phyloP scores from a whole-genome alignment of 1,140 invertebrate species.

The Neoseiulus cucumeris region DNA sequence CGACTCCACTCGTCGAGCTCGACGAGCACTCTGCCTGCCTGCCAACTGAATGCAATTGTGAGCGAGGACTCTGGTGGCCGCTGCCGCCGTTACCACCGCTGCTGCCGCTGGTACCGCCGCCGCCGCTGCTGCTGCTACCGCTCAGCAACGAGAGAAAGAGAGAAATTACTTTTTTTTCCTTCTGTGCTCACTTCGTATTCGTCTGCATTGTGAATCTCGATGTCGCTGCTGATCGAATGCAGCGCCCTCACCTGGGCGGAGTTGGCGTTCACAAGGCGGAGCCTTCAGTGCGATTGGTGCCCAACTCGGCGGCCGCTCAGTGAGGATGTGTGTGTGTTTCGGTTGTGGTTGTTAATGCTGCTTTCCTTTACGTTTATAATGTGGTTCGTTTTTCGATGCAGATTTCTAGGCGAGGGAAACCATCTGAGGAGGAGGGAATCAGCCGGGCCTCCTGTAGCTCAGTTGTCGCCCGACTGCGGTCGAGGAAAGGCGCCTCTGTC shows the following conservation, averaged over 20 bases:
- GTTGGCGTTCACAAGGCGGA: neutral
- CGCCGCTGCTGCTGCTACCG: slow-evolving; percentile 9
- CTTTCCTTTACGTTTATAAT: slow-evolving; percentile 12
- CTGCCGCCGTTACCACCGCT: neutral
- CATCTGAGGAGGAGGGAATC: neutral
- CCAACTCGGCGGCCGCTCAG: neutral
- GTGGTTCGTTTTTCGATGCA: slow-evolving; percentile 12
- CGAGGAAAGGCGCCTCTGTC: neutral
- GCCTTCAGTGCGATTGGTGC: neutral
- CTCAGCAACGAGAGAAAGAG: slow-evolving; percentile 5
- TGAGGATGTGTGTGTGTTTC: neutral
- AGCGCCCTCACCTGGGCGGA: slow-evolving; percentile 11
- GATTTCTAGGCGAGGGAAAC: neutral
- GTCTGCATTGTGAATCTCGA: slow-evolving; percentile 11
- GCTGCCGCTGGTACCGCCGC: neutral
- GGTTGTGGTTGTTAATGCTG: slow-evolving; percentile 10
- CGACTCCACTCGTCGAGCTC: slow-evolving; percentile 1
- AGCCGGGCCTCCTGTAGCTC: neutral
- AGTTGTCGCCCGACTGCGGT: neutral
- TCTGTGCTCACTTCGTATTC: slow-evolving; percentile 9
- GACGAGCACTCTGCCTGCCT: neutral
- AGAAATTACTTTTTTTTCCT: slow-evolving; percentile 12
- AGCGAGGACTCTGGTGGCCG: slow-evolving; percentile 4
- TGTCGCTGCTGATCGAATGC: slow-evolving; percentile 4
- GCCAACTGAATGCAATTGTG: slow-evolving; percentile 8